Evolutionary conservation across 2,797 vertebrate species (phyloP), one percentile per base, ranked within the genome.

Genomic region (Pantherophis alleghaniensis): DNA sequence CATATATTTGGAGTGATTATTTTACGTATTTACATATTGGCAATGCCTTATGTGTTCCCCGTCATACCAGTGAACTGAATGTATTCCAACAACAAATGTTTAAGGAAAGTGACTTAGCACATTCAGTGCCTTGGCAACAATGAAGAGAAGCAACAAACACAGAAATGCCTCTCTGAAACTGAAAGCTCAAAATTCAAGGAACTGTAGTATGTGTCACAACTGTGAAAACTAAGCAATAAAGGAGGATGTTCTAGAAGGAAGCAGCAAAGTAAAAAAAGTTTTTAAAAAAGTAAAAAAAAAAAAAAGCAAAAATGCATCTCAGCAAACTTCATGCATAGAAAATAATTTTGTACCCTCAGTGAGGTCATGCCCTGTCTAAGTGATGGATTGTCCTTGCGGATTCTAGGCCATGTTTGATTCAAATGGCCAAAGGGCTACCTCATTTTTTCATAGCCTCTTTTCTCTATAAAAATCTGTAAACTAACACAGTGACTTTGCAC

Each of bases 181-280:
- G 28, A 0, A 55, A 53, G 91, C 0, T 18, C 56, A 10, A 1
- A 83, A 61, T 6, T 59, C 74, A 87, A 16, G 87, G 87, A 92
- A 93, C 0, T 0, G 2, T 74, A 87, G 32, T 69, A 88, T 0
- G 26, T 93, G 91, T 92, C 94, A 89, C 53, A 59, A 42, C 69
- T 37, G 53, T 32, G 74, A 90, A 90, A 90, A 4, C 14, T 88
- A 86, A 86, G 61, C 86, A 59, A 91, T 83, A 69, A 91, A 74
- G 42, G 61, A 95, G 9, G n/a, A 66, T n/a, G 60, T 55, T 90
- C 47, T 55, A 11, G n/a, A 13, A 83, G 91, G 74, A 88, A 92
- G 59, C 55, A 63, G 92, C 51, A 11, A 0, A 88, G 12, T 9
- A 53, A 53, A 9, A 9, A 53, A 9, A 9, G 7, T 53, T 53